phyloP scores from a whole-genome alignment of 2,113 vertebrate species.

The Chlamydotis undulata region DNA sequence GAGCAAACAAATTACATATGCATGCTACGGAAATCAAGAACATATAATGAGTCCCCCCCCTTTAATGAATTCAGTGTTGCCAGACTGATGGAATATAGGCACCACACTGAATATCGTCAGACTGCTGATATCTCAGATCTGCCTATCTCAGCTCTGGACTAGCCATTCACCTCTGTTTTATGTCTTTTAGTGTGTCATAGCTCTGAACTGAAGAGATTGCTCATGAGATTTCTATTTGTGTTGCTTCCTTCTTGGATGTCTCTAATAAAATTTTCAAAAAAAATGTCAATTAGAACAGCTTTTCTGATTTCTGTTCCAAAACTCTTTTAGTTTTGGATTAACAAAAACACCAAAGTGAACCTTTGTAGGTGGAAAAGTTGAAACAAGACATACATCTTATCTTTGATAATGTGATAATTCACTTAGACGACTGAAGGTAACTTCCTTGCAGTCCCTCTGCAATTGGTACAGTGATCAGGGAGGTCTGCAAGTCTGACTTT shows the following conservation, averaged over 20 bases:
- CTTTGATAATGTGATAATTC: neutral
- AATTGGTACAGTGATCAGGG: neutral
- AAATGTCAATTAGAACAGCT: neutral
- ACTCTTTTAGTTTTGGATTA: neutral
- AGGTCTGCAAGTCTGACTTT: neutral
- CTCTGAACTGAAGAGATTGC: neutral
- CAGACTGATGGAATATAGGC: neutral
- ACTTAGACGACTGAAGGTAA: neutral
- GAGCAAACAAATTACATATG: conserved; percentile 54
- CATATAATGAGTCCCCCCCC: neutral
- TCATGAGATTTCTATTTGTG: neutral
- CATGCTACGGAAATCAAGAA: neutral
- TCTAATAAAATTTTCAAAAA: neutral
- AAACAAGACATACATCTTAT: neutral
- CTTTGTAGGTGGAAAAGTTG: neutral
- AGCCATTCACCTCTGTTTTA: neutral
- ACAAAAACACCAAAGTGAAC: neutral
- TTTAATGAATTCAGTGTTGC: neutral
- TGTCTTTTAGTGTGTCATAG: neutral
- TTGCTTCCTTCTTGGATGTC: neutral
- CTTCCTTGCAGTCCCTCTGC: neutral
- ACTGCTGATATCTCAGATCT: neutral
- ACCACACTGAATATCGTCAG: neutral
- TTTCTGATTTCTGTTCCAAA: neutral
- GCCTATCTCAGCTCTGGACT: neutral